Evolutionary conservation across 2,797 vertebrate genomes (phyloP).

Genomic region (Pseudochaenichthys georgianus): DNA sequence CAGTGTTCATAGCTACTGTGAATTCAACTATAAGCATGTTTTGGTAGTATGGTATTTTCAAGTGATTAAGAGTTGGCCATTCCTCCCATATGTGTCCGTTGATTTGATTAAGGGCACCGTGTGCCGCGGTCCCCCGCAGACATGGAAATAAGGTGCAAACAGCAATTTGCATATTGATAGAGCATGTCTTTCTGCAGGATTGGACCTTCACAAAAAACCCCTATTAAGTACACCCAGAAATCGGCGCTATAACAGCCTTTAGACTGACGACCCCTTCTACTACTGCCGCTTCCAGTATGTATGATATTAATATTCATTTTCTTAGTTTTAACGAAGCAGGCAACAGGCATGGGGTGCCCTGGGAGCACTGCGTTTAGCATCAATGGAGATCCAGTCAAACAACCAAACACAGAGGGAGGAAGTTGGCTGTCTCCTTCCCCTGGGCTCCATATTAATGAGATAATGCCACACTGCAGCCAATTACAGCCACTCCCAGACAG

Average conservation of each 20-base stretch:
- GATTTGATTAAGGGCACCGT: slow-evolving; percentile 22
- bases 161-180: slow-evolving; percentile 50
- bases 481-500: slow-evolving; percentile 85
- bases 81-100: slow-evolving; percentile 11
- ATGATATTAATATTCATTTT: slow-evolving; percentile 84
- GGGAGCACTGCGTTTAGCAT: slow-evolving; percentile 80
- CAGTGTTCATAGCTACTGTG: not conserved
- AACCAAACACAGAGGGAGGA: slow-evolving; percentile 82
- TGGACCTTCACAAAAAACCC: slow-evolving; percentile 45
- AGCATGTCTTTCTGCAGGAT: slow-evolving; percentile 50
- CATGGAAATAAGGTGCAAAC: slow-evolving; percentile 54
- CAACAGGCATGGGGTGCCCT: slow-evolving; percentile 74
- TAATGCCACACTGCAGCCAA: slow-evolving; percentile 82
- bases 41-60: slow-evolving; percentile 24
- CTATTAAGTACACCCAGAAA: slow-evolving; percentile 66
- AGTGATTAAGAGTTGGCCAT: slow-evolving; percentile 10
- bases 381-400: slow-evolving; percentile 85
- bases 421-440: slow-evolving; percentile 83
- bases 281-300: slow-evolving; percentile 58
- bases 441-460: slow-evolving; percentile 87
- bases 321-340: slow-evolving; percentile 83
- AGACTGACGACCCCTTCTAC: slow-evolving; percentile 67
- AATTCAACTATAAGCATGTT: slow-evolving; percentile 21
- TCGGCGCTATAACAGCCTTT: slow-evolving; percentile 47
- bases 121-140: slow-evolving; percentile 23